These are phyloP conservation scores for Polyergus mexicanus DNA, from an alignment of 1,140 invertebrate genomes.

Conservation along the genomic window DNA sequence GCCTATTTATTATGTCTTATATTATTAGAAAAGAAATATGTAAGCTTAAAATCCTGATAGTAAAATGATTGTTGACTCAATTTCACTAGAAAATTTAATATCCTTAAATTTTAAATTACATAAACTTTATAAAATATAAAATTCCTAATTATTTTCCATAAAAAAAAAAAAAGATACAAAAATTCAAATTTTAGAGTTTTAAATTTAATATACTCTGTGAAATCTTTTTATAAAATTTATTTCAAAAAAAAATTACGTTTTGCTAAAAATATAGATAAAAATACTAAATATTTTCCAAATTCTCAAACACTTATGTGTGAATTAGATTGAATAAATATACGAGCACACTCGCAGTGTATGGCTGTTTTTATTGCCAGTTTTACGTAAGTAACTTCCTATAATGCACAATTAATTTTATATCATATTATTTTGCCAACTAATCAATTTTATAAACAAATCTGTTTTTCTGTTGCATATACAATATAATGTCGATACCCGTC, in stretches of 20 bases:
- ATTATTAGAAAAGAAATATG: neutral
- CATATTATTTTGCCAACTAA: neutral
- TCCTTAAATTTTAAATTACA: neutral
- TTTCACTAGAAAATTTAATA: neutral
- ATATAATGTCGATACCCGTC: neutral
- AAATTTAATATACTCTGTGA: neutral
- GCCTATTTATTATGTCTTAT: conserved; percentile 16
- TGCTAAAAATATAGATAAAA: neutral
- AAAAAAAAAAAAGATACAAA: too few relatives aligned
- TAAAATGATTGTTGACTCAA: neutral
- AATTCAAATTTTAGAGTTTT: neutral
- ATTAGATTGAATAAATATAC: neutral
- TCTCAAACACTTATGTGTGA: neutral
- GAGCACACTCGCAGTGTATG: too few relatives aligned
- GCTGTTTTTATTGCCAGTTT: neutral
- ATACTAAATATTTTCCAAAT: neutral
- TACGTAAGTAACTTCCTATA: neutral
- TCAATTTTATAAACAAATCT: neutral
- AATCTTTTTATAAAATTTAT: neutral
- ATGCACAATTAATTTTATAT: neutral
- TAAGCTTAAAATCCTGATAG: neutral
- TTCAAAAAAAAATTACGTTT: neutral
- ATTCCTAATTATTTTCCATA: neutral
- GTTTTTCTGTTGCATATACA: neutral
- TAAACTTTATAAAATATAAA: neutral